These are phyloP conservation scores for Dusona sp. DNA, from an alignment of 2,888 invertebrate species.

Conservation along the genomic window DNA sequence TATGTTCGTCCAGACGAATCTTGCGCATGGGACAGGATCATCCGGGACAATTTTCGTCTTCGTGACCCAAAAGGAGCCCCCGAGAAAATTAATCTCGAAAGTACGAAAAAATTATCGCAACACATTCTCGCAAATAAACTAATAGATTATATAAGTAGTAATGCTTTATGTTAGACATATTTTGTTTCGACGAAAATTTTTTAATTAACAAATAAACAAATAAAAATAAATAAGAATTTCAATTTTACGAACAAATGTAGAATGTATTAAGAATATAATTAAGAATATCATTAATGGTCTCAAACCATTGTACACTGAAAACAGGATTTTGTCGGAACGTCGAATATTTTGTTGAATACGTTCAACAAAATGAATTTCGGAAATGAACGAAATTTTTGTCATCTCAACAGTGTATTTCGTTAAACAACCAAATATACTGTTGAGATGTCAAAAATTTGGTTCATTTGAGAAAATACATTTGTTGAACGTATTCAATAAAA, in stretches of 20 bases:
- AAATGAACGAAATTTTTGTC: too few relatives aligned
- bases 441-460: too few relatives aligned
- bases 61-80: neutral
- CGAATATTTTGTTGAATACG: too few relatives aligned
- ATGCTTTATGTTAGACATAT: too few relatives aligned
- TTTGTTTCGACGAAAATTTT: too few relatives aligned
- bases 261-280: neutral
- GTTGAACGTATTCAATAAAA: too few relatives aligned
- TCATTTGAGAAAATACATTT: too few relatives aligned
- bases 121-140: neutral
- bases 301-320: neutral
- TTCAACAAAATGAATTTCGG: too few relatives aligned
- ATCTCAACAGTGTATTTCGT: too few relatives aligned
- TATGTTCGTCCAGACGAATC: neutral
- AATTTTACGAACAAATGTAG: neutral
- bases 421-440: too few relatives aligned
- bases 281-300: neutral
- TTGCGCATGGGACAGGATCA: conserved; percentile 2
- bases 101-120: conserved; percentile 17
- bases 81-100: neutral
- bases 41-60: conserved; percentile 6
- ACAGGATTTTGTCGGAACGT: too few relatives aligned
- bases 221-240: neutral
- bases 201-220: neutral
- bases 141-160: neutral